Percentiles rank a stretch among this genome's conserved stretches.
Evolutionary conservation across 2,797 vertebrate genomes (phyloP).

Genomic region (Aeoliscus strigatus): DNA sequence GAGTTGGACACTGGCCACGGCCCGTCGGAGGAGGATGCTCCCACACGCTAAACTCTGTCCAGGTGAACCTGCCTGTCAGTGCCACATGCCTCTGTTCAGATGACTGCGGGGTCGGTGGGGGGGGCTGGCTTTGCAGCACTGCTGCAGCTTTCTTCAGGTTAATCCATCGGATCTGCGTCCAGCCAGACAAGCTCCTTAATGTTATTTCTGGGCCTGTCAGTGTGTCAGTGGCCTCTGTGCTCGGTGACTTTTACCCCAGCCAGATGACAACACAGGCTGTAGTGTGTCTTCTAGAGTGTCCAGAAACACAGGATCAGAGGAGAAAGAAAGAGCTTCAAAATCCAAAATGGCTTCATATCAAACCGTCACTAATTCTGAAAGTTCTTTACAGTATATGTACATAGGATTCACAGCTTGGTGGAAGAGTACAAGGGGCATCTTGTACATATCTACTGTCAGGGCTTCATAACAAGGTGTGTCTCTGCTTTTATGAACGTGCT

Average conservation of each 20-base stretch:
- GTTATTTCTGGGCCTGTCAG: conserved; percentile 55
- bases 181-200: conserved; percentile 65
- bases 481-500: conserved; percentile 17
- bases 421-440: conserved; percentile 23
- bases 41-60: too few species aligned
- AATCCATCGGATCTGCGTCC: conserved; percentile 47
- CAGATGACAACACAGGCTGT: conserved; percentile 7
- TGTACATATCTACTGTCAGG: conserved; percentile 1
- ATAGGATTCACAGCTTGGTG: not conserved
- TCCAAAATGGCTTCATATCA: too few species aligned
- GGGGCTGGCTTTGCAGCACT: not conserved
- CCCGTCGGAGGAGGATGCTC: too few species aligned
- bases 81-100: conserved; percentile 7
- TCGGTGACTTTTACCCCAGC: conserved; percentile 24
- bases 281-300: too few species aligned
- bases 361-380: too few species aligned
- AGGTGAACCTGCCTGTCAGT: conserved; percentile 4
- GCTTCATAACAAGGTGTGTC: conserved; percentile 26
- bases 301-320: too few species aligned
- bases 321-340: too few species aligned
- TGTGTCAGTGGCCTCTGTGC: conserved; percentile 30
- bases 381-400: too few species aligned
- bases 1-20: too few species aligned
- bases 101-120: not conserved
- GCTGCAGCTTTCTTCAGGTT: conserved; percentile 28